Percentiles rank a stretch among this genome's conserved stretches.
Evolutionary conservation across 2,113 vertebrate genomes (phyloP).

Genomic region (Choloepus hoffmanni): DNA sequence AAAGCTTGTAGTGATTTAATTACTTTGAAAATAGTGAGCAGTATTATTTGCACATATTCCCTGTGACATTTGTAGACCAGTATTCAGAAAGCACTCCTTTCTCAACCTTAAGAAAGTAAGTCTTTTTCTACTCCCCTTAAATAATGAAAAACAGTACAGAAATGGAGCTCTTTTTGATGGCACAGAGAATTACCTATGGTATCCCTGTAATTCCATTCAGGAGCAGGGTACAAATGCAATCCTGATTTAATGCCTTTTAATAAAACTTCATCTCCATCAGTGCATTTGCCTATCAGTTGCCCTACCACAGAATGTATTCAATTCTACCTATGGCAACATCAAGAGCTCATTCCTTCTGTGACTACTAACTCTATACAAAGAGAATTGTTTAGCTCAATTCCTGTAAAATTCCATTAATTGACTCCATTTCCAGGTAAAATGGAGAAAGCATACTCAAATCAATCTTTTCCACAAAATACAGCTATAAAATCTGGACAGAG

Average conservation of each 20-base stretch:
- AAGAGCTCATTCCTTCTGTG: constrained; percentile 1
- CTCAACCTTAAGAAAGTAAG: constrained; percentile 14
- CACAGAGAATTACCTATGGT: not conserved
- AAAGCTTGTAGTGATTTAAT: not conserved
- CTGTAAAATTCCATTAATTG: constrained; percentile 26
- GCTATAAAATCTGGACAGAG: constrained; percentile 27
- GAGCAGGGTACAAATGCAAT: not conserved
- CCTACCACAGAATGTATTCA: constrained; percentile 23
- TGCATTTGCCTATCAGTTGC: not conserved
- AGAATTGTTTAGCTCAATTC: not conserved
- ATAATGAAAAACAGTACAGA: not conserved
- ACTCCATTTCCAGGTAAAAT: constrained; percentile 43
- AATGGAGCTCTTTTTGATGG: not conserved
- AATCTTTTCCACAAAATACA: not conserved
- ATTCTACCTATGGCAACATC: not conserved
- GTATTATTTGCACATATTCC: not conserved
- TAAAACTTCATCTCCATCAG: constrained; percentile 25
- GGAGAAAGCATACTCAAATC: not conserved
- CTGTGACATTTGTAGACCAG: not conserved
- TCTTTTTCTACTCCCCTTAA: not conserved
- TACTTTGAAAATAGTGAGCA: constrained; percentile 12
- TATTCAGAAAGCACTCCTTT: constrained; percentile 48
- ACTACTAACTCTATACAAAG: constrained; percentile 32
- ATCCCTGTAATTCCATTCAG: constrained; percentile 25
- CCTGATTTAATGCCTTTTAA: not conserved